Percentiles rank a stretch among this genome's conserved stretches.
These are phyloP conservation scores for Gracilinanus agilis DNA, from an alignment of 2,113 vertebrate genomes.

Conservation along the genomic window DNA sequence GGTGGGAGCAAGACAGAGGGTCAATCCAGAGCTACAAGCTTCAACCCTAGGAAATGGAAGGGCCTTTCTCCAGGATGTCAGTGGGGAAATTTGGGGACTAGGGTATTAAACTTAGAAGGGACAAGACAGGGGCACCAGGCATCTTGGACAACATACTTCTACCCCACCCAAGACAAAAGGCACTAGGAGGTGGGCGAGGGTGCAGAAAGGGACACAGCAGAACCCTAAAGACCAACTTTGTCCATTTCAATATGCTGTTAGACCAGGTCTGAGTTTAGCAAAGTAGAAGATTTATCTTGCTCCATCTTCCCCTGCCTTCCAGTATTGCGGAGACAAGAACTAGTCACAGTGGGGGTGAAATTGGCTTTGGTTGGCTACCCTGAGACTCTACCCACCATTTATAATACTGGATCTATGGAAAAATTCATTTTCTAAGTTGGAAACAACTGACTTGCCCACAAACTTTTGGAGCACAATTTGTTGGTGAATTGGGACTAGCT, in stretches of 20 bases:
- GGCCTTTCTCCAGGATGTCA: neutral
- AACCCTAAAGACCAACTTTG: neutral
- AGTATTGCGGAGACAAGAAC: neutral
- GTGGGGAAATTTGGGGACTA: neutral
- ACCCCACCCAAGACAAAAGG: constrained; percentile 10
- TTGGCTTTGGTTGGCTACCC: neutral
- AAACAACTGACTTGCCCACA: neutral
- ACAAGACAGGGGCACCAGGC: neutral
- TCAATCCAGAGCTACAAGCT: neutral
- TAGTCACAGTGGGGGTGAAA: neutral
- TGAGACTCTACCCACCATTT: neutral
- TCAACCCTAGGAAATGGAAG: neutral
- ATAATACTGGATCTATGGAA: neutral
- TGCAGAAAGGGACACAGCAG: neutral
- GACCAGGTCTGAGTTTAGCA: neutral
- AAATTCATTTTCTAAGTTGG: neutral
- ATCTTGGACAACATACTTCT: neutral
- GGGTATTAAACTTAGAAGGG: neutral
- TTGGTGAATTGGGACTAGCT: neutral
- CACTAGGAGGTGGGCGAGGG: no score
- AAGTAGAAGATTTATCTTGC: neutral
- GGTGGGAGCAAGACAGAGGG: constrained; percentile 7
- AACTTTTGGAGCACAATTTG: neutral
- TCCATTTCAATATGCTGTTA: neutral
- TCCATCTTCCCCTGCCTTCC: neutral